Evolutionary conservation across 2,888 invertebrate species (phyloP).

Genomic region (Atherix ibis): DNA sequence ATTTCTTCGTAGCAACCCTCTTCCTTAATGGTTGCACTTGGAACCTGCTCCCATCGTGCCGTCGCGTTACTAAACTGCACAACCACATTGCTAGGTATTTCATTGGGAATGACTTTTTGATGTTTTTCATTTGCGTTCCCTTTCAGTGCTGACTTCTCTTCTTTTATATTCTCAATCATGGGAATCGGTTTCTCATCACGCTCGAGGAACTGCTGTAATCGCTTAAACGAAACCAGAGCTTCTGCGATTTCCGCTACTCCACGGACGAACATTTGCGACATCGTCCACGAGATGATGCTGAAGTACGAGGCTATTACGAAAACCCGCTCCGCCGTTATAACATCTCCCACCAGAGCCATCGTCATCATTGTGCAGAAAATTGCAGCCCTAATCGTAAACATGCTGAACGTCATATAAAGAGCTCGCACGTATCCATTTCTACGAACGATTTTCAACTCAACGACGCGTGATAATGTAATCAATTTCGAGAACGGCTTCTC

Average conservation of each 20-base stretch:
- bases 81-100: slow-evolving; percentile 14
- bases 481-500: slow-evolving; percentile 69
- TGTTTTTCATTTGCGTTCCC: slow-evolving; percentile 7
- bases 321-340: slow-evolving; percentile 45
- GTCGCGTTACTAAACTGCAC: slow-evolving; percentile 21
- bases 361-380: slow-evolving; percentile 58
- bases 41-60: slow-evolving; percentile 32
- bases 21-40: neutral
- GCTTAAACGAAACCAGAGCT: slow-evolving; percentile 54
- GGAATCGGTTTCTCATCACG: slow-evolving; percentile 31
- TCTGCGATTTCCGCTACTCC: slow-evolving; percentile 70
- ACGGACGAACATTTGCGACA: slow-evolving; percentile 42
- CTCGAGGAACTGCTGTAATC: slow-evolving; percentile 38
- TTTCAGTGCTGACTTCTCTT: slow-evolving; percentile 7
- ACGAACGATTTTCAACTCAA: slow-evolving; percentile 41
- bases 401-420: slow-evolving; percentile 54
- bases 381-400: slow-evolving; percentile 68
- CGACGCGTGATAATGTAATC: slow-evolving; percentile 50
- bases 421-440: slow-evolving; percentile 48
- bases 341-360: slow-evolving; percentile 46
- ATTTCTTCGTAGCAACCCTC: slow-evolving; percentile 5
- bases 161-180: slow-evolving; percentile 3
- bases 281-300: slow-evolving; percentile 37
- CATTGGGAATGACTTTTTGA: slow-evolving; percentile 12
- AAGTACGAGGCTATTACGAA: slow-evolving; percentile 42